These are phyloP conservation scores for Phainopepla nitens DNA, from an alignment of 2,113 vertebrate species.

Conservation along the genomic window DNA sequence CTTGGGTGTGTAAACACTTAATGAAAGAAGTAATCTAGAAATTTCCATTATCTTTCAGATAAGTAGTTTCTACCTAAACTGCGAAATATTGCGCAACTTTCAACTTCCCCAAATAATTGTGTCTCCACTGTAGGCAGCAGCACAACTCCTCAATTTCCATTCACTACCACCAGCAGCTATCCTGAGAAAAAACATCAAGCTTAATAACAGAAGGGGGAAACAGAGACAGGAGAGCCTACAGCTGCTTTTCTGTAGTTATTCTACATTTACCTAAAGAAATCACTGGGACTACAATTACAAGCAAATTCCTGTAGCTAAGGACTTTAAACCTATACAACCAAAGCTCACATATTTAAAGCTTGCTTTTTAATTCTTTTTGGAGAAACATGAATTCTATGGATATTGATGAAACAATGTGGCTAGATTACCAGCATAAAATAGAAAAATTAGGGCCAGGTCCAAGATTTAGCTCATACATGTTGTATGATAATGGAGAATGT, in stretches of 20 bases:
- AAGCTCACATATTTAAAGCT: neutral
- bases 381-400: neutral
- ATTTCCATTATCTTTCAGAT: neutral
- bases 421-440: neutral
- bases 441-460: neutral
- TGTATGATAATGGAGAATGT: neutral
- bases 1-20: neutral
- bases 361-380: neutral
- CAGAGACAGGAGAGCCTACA: neutral
- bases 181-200: neutral
- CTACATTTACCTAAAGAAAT: neutral
- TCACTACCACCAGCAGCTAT: neutral
- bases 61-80: neutral
- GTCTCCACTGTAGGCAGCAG: neutral
- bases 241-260: neutral
- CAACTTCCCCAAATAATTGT: neutral
- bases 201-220: neutral
- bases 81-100: neutral
- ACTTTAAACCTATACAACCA: neutral
- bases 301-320: neutral
- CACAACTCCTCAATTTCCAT: neutral
- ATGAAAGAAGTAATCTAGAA: neutral
- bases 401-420: neutral
- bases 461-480: neutral
- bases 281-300: neutral